These are phyloP conservation scores for Metopia argyrocephala DNA, from an alignment of 2,888 invertebrate genomes.

Conservation along the genomic window DNA sequence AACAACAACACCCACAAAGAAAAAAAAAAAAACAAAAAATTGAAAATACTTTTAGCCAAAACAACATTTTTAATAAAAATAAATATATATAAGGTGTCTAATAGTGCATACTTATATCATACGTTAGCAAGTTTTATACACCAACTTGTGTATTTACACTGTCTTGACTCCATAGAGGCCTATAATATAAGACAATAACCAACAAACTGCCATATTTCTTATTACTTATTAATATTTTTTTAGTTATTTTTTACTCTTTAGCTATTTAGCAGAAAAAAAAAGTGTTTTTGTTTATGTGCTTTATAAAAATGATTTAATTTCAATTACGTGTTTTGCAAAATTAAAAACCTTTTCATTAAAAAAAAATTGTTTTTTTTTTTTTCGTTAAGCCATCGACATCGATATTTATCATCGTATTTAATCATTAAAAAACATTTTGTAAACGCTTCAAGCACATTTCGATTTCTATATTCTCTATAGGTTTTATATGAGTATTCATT, in stretches of 20 bases:
- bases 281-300: slow-evolving; percentile 62
- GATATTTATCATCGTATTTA: slow-evolving; percentile 55
- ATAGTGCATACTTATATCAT: not conserved
- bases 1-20: not conserved
- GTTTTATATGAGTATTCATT: not conserved
- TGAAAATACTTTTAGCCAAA: too few species aligned
- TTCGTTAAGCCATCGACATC: slow-evolving; percentile 22
- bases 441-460: not conserved
- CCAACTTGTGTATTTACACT: not conserved
- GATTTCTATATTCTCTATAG: slow-evolving; percentile 12
- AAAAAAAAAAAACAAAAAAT: too few species aligned
- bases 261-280: slow-evolving; percentile 23
- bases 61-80: not conserved
- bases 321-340: slow-evolving; percentile 68
- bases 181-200: slow-evolving; percentile 5
- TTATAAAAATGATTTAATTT: slow-evolving; percentile 69
- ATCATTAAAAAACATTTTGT: slow-evolving; percentile 40
- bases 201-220: slow-evolving; percentile 42
- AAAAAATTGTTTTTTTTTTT: slow-evolving; percentile 44
- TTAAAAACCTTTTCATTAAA: slow-evolving; percentile 55
- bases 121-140: not conserved
- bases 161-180: slow-evolving; percentile 3
- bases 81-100: slow-evolving; percentile 29
- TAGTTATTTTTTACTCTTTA: not conserved
- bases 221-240: not conserved